Evolutionary conservation across 2,113 vertebrate species (phyloP).

Genomic region (Alligator sinensis): DNA sequence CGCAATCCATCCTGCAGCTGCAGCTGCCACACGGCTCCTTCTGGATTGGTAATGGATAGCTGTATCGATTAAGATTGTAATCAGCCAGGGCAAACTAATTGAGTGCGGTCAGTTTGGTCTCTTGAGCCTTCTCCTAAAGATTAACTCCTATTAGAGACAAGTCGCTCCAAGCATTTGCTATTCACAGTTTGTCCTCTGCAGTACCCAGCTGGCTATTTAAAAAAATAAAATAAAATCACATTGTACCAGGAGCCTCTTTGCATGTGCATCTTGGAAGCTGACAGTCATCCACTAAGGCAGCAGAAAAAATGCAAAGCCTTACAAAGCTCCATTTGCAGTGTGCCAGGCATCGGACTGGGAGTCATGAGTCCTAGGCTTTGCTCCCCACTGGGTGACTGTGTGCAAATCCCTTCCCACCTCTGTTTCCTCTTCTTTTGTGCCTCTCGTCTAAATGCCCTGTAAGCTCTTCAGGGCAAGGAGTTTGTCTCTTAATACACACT

Average conservation of each 20-base stretch:
- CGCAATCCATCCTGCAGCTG: background rate
- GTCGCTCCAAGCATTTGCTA: background rate
- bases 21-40: background rate
- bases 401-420: background rate
- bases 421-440: fast-evolving
- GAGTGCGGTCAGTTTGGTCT: too few species aligned
- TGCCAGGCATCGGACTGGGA: background rate
- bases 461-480: fast-evolving
- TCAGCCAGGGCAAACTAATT: too few species aligned
- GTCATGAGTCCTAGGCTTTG: background rate
- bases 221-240: background rate
- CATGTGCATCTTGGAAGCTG: background rate
- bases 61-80: too few species aligned
- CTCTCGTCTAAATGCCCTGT: fast-evolving
- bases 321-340: background rate
- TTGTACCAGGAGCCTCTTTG: background rate
- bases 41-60: background rate
- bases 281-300: background rate
- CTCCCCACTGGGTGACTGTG: fast-evolving
- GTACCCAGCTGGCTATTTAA: background rate
- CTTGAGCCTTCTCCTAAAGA: too few species aligned
- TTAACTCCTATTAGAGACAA: too few species aligned
- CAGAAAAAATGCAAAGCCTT: background rate
- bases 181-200: background rate
- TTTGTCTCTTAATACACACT: fast-evolving